Base-by-base conservation (phyloP, 2,113 vertebrate genomes). In the Cyprinus carpio region DNA sequence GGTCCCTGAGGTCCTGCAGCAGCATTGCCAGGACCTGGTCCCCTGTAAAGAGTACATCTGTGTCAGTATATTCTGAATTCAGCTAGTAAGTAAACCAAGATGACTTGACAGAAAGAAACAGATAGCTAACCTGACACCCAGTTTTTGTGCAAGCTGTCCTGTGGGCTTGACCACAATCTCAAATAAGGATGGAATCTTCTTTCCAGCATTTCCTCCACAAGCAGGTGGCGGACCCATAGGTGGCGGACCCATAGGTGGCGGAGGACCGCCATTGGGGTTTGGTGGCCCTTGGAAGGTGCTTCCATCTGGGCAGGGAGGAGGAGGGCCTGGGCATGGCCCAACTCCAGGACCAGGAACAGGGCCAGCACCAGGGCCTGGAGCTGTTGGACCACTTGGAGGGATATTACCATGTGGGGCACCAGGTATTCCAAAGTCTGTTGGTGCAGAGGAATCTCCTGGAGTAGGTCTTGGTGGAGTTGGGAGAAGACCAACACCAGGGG, bases 141-240 rank as follows among this genome's bases (percentile, higher is more conserved):
- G 92, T 74, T 99, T 99, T 88, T 99, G 97, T 0, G 97, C 97
- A 87, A 99, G 92, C 89, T 99, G 97, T 71, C 96, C 96, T 0
- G 97, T 98, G 10, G 97, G 97, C 64, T 98, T 95, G 10, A 99
- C 97, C 65, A 98, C 97, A 4, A 99, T 97, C 92, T 98, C 97
- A 60, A 99, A 99, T 58, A 99, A 89, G 0, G 97, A 99, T 0
- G 97, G 97, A 75, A 99, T 99, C 91, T 99, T 99, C 90, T 96
- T 96, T 40, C 95, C 94, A 1, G 77, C 87, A 84, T 91, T 95
- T 93, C 0, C 95, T 90, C 0, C 94, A 91, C 77, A 96, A 89
- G 0, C 94, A 91, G 95, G 95, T 0, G 96, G 95, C 0, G 95
- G 95, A 0, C 94, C 94, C 0, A 95, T 93, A 90, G 96, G 0